Conservation (phyloP, 2,888 invertebrate genomes). For the Melinaea menophilus region DNA sequence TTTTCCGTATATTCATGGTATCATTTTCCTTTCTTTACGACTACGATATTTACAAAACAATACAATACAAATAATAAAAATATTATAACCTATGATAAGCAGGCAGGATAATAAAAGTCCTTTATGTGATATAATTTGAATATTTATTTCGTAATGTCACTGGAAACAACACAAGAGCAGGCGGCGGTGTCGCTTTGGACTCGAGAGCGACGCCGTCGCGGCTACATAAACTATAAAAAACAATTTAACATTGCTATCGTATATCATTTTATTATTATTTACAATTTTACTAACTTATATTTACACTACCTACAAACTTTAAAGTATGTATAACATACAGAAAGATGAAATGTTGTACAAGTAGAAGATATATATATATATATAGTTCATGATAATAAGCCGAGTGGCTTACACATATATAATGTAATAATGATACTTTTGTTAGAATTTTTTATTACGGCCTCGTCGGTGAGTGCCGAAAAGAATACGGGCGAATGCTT, state of each 20-base stretch:
- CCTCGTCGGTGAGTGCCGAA: constrained; percentile 80
- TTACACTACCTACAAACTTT: constrained; percentile 65
- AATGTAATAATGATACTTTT: constrained; percentile 61
- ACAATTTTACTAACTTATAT: constrained; percentile 66
- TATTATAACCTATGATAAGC: not conserved
- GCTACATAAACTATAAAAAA: constrained; percentile 72
- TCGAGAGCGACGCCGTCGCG: constrained; percentile 61
- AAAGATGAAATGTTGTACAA: constrained; percentile 70
- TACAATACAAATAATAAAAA: too few species aligned
- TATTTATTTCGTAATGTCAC: constrained; percentile 77
- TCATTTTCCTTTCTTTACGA: too few species aligned
- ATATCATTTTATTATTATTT: constrained; percentile 62
- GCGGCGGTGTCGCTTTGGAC: constrained; percentile 66
- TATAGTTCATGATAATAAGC: constrained; percentile 49
- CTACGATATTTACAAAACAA: too few species aligned
- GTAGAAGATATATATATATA: constrained; percentile 58
- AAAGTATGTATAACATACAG: constrained; percentile 74
- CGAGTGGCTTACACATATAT: constrained; percentile 55
- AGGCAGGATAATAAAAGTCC: constrained; percentile 46
- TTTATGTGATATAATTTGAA: constrained; percentile 68
- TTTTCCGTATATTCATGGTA: too few species aligned
- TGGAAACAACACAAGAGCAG: constrained; percentile 66
- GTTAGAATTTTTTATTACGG: constrained; percentile 76
- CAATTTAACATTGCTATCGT: constrained; percentile 67
- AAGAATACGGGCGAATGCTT: constrained; percentile 92